Conservation (phyloP, 2,797 vertebrate species). For the Bufotes viridis region DNA sequence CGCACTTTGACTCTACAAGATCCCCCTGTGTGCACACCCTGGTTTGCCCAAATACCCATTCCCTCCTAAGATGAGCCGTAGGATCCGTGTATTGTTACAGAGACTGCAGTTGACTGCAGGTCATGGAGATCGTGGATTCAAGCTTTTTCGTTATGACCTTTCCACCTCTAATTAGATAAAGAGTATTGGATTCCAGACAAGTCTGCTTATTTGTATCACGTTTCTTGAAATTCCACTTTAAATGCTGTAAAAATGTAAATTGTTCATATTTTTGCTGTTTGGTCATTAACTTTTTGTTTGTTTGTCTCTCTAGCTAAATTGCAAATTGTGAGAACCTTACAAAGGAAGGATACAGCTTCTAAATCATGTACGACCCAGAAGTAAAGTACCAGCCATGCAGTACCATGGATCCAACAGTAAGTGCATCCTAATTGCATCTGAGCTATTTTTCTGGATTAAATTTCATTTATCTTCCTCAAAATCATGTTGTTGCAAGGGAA, state of each 20-base stretch:
- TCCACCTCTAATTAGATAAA: background rate
- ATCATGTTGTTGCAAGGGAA: background rate
- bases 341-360: background rate
- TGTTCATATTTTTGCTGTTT: background rate
- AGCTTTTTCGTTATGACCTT: background rate
- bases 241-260: no score
- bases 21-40: background rate
- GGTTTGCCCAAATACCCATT: background rate
- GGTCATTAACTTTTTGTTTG: background rate
- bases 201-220: background rate
- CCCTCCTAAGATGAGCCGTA: no score
- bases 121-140: background rate
- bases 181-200: background rate
- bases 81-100: no score
- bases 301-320: conserved; percentile 16
- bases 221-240: conserved; percentile 11
- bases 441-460: background rate
- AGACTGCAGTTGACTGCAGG: background rate
- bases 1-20: no score
- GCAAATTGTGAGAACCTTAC: no score
- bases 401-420: conserved; percentile 44
- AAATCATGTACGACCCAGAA: conserved; percentile 37
- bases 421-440: conserved; percentile 1
- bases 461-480: background rate
- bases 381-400: conserved; percentile 52